Evolutionary conservation across 2,888 invertebrate species (phyloP).

Genomic region (Drosophila picticornis): DNA sequence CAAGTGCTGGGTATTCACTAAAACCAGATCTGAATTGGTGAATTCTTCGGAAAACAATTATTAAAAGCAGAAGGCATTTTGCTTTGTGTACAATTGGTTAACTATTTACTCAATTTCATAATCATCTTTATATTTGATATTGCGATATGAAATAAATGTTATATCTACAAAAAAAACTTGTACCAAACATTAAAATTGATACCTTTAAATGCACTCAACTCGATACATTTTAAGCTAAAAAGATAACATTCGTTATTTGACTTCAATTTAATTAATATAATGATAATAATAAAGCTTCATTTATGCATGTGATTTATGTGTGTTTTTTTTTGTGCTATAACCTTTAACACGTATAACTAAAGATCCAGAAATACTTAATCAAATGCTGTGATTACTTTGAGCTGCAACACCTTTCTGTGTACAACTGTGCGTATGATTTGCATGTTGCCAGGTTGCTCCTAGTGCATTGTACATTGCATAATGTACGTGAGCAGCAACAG

Average conservation of each 20-base stretch:
- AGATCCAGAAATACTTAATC: neutral
- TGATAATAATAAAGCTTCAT: neutral
- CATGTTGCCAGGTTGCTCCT: slow-evolving; percentile 19
- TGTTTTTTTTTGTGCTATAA: neutral
- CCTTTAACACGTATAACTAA: neutral
- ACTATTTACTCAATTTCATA: neutral
- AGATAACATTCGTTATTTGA: neutral
- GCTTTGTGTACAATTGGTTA: neutral
- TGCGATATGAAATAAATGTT: neutral
- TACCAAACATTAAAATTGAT: neutral
- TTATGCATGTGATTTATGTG: neutral
- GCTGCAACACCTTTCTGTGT: slow-evolving; percentile 23
- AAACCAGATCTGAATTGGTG: neutral
- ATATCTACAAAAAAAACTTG: no score
- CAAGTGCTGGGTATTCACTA: slow-evolving; percentile 4
- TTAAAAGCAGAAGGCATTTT: neutral
- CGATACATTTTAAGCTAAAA: neutral
- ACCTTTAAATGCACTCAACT: neutral
- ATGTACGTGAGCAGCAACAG: slow-evolving; percentile 54
- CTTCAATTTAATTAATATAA: neutral
- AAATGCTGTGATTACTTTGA: slow-evolving; percentile 35
- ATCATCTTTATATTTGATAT: neutral
- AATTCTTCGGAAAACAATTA: neutral
- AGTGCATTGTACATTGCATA: slow-evolving; percentile 11
- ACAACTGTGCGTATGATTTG: slow-evolving; percentile 57